These are phyloP conservation scores for Lithosia quadra DNA, from an alignment of 2,888 invertebrate genomes.

Conservation along the genomic window DNA sequence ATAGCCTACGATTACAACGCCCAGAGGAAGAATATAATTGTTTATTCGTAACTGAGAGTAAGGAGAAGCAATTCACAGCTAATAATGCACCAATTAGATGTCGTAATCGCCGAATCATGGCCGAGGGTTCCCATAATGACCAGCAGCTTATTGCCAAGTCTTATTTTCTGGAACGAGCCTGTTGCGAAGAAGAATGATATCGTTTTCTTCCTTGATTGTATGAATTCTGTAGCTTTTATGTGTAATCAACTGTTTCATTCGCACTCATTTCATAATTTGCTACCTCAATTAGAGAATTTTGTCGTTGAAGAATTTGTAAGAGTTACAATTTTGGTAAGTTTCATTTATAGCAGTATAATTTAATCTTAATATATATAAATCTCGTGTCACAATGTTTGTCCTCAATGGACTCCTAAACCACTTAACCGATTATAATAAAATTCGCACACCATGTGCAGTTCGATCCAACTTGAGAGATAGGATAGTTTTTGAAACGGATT, in stretches of 20 bases:
- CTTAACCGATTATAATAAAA: too few relatives aligned
- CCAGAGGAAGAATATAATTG: background rate
- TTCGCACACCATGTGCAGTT: too few relatives aligned
- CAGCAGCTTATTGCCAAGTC: conserved; percentile 6
- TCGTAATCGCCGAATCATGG: conserved; percentile 18
- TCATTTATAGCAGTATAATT: too few relatives aligned
- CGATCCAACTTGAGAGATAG: too few relatives aligned
- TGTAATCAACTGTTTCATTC: background rate
- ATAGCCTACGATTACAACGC: conserved; percentile 44
- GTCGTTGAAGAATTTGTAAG: background rate
- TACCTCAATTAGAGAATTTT: background rate
- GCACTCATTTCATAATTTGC: background rate
- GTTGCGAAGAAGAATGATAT: conserved; percentile 3
- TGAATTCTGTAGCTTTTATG: background rate
- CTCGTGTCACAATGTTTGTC: too few relatives aligned
- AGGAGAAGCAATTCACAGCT: conserved; percentile 7
- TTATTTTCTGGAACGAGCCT: conserved; percentile 10
- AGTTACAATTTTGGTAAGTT: too few relatives aligned
- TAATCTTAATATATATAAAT: too few relatives aligned
- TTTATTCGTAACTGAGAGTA: conserved; percentile 14
- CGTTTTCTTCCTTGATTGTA: conserved; percentile 2
- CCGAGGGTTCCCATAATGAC: conserved; percentile 9
- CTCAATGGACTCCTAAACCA: too few relatives aligned
- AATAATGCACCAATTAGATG: conserved; percentile 15
- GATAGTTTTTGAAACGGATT: too few relatives aligned